phyloP scores from a whole-genome alignment of 1,140 invertebrate genomes.

The Archegozetes longisetosus region DNA sequence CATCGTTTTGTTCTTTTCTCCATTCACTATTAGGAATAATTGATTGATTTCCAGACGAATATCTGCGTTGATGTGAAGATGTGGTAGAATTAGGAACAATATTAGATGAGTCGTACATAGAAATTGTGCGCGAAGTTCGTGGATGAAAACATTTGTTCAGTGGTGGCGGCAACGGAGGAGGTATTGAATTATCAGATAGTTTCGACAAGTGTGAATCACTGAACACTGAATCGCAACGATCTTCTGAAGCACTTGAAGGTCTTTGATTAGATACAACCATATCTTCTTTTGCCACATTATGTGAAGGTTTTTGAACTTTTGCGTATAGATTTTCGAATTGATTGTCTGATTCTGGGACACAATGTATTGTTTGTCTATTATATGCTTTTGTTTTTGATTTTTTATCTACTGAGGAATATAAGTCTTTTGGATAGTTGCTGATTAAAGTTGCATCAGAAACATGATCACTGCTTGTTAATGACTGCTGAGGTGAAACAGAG shows the following conservation, averaged over 20 bases:
- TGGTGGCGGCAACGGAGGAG: conserved; percentile 9
- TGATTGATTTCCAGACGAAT: not conserved
- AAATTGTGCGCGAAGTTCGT: conserved; percentile 5
- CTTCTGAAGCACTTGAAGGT: not conserved
- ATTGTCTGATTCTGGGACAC: not conserved
- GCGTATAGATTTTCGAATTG: conserved; percentile 11
- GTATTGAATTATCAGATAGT: not conserved
- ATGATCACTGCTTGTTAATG: conserved; percentile 2
- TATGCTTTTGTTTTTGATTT: not conserved
- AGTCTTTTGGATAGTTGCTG: not conserved
- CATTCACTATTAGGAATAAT: not conserved
- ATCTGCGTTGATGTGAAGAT: not conserved
- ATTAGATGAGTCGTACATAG: conserved; percentile 9
- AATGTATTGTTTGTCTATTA: not conserved
- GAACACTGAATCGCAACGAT: too few relatives aligned
- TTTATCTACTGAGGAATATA: conserved; percentile 11
- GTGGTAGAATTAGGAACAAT: not conserved
- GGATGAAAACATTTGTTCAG: not conserved
- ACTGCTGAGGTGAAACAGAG: not conserved
- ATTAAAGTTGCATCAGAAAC: not conserved
- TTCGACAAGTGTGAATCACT: not conserved
- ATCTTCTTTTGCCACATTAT: not conserved
- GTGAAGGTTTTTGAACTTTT: conserved; percentile 11
- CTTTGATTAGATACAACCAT: not conserved
- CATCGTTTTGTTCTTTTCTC: not conserved